Percentiles rank a stretch among this genome's conserved stretches.
Evolutionary conservation across 2,888 invertebrate genomes (phyloP).

Genomic region (Cacoxenus indagator): DNA sequence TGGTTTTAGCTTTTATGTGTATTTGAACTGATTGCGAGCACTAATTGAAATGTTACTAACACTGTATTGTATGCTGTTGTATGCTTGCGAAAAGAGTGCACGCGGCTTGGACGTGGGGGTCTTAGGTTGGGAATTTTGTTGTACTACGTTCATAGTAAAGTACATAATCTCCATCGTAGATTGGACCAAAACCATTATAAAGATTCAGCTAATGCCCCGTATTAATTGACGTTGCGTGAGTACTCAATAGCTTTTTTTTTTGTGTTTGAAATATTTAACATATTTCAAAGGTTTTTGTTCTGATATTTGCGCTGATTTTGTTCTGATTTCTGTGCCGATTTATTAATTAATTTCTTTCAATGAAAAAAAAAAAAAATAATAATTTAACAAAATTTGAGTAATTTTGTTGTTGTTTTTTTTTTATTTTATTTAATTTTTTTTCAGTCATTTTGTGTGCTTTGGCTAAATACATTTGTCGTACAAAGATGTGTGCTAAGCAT

Average conservation of each 20-base stretch:
- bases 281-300: neutral
- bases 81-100: constrained; percentile 14
- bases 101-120: constrained; percentile 32
- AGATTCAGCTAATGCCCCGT: constrained; percentile 69
- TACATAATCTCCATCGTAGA: constrained; percentile 71
- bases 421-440: neutral
- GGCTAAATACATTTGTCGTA: constrained; percentile 61
- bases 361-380: no score
- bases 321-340: neutral
- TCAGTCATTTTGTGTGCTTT: neutral
- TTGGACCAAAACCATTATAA: constrained; percentile 71
- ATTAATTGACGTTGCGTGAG: constrained; percentile 41
- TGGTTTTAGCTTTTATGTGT: no score
- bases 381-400: no score
- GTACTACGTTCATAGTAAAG: constrained; percentile 70
- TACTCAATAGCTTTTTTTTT: constrained; percentile 10
- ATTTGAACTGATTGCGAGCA: constrained; percentile 13
- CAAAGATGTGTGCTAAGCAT: constrained; percentile 56
- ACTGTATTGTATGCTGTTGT: constrained; percentile 15
- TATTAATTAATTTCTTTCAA: neutral
- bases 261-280: neutral
- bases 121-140: no score
- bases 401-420: neutral
- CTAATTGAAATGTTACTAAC: neutral
- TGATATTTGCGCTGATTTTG: neutral